These are phyloP conservation scores for Acronicta alni DNA, from an alignment of 2,888 invertebrate genomes.

Conservation along the genomic window DNA sequence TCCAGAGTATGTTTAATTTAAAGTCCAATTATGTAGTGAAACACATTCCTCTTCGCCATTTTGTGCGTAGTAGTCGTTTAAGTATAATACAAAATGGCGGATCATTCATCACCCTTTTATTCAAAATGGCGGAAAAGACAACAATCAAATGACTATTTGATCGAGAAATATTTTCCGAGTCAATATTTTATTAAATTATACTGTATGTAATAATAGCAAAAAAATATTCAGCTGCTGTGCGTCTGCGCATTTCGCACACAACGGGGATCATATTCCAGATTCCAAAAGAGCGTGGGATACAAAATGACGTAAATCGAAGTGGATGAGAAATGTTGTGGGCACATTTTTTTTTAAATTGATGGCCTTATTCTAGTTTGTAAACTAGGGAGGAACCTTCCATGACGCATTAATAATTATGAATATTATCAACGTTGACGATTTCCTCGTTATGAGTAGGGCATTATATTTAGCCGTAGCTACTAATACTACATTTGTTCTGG, in stretches of 20 bases:
- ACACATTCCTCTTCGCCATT: conserved; percentile 32
- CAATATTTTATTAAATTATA: too few species aligned
- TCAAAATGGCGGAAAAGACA: conserved; percentile 14
- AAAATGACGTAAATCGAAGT: conserved; percentile 18
- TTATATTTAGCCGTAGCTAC: conserved; percentile 46
- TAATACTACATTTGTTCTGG: conserved; percentile 37
- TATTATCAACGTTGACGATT: conserved; percentile 41
- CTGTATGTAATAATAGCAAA: background rate
- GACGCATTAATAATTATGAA: conserved; percentile 36
- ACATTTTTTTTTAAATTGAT: background rate
- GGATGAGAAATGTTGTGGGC: background rate
- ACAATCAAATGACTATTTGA: background rate
- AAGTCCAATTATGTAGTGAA: conserved; percentile 37
- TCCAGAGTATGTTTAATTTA: conserved; percentile 67
- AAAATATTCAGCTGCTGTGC: conserved; percentile 4
- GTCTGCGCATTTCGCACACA: conserved; percentile 18
- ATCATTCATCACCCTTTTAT: background rate
- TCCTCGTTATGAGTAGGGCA: conserved; percentile 34
- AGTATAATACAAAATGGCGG: conserved; percentile 34
- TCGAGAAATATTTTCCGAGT: conserved; percentile 12
- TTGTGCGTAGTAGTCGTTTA: conserved; percentile 22
- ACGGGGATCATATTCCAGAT: conserved; percentile 5
- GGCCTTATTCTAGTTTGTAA: background rate
- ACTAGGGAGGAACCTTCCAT: conserved; percentile 12
- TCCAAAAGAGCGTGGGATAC: conserved; percentile 6